Base-by-base conservation (phyloP, 2,113 vertebrate species). In the Recurvirostra avosetta region DNA sequence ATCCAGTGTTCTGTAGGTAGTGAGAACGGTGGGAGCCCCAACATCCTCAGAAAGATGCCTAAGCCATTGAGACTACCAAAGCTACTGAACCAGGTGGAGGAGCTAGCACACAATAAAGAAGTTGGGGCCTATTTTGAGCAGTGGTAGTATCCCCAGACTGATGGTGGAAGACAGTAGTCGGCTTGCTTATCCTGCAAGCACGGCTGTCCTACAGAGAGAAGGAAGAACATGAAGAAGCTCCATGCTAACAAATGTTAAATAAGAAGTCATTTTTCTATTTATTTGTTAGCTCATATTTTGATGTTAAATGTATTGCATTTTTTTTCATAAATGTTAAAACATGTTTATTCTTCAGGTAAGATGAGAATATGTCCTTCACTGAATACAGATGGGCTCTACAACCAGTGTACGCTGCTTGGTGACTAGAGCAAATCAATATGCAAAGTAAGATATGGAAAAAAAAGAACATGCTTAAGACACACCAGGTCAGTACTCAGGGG, bases 361-460 rank as follows among this genome's bases (percentile, higher is more conserved):
- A 68, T 36, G n/a, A 91, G 63, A 91, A 25, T 20, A 88, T 17
- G 36, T 7, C 41, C 25, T 84, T 38, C 52, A 66, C 32, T 71
- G 61, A 91, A 77, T 67, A 81, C n/a, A 71, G 29, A 71, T 23
- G 50, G 55, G n/a, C 8, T 91, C 41, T 81, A 70, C 25, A 77
- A 62, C 17, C 19, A 70, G 50, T 11, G 73, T 22, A n/a, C 53
- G n/a, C 5, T 61, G 80, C 50, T 36, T 71, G 68, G 32, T 81
- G 50, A 84, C 47, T 84, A 59, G 1, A 67, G 21, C 13, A 91
- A 77, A 94, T 89, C 38, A 77, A 86, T 38, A 88, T n/a, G 41
- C 75, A 88, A 88, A 88, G 65, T 11, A 56, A 94, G 65, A 75
- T 38, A 61, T 2, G 38, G 55, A 53, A 88, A 62, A 87, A 92